These are phyloP conservation scores for Neuroscelio doddi DNA, from an alignment of 2,888 invertebrate genomes.

Conservation along the genomic window DNA sequence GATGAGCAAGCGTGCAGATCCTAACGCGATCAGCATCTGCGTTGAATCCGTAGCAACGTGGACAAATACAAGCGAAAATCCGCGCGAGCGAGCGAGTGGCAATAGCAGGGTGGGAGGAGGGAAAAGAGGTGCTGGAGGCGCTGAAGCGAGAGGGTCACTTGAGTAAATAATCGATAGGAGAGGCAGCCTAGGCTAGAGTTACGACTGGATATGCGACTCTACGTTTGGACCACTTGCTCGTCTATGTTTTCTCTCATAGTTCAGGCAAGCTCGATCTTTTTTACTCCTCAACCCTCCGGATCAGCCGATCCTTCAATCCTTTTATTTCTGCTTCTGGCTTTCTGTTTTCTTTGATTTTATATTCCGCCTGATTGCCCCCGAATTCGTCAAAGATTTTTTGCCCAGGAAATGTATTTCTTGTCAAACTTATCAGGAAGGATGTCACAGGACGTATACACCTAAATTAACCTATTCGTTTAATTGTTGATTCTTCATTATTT, in stretches of 20 bases:
- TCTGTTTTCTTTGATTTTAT: conserved; percentile 1
- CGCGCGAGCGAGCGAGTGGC: conserved; percentile 17
- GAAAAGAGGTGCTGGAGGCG: conserved; percentile 38
- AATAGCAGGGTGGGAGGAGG: conserved; percentile 6
- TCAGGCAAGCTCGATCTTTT: not conserved
- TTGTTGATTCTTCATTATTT: too few species aligned
- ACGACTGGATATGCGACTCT: conserved; percentile 42
- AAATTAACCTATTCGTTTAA: too few species aligned
- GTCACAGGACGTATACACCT: too few species aligned
- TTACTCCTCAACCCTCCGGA: conserved; percentile 1
- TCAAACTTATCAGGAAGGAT: too few species aligned
- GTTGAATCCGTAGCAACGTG: conserved; percentile 35
- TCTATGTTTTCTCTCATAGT: conserved; percentile 12
- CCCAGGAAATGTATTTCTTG: too few species aligned
- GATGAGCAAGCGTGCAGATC: conserved; percentile 28
- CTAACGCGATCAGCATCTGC: conserved; percentile 52
- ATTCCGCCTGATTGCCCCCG: not conserved
- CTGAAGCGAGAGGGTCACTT: conserved; percentile 51
- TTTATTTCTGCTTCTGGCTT: not conserved
- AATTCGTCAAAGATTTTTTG: not conserved
- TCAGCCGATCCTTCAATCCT: too few species aligned
- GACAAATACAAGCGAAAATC: conserved; percentile 36
- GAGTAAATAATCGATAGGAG: conserved; percentile 60
- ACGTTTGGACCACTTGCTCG: conserved; percentile 19
- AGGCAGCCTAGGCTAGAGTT: conserved; percentile 54